Base-by-base conservation (phyloP, 1,140 invertebrate genomes). In the Oryctes rhinoceros region DNA sequence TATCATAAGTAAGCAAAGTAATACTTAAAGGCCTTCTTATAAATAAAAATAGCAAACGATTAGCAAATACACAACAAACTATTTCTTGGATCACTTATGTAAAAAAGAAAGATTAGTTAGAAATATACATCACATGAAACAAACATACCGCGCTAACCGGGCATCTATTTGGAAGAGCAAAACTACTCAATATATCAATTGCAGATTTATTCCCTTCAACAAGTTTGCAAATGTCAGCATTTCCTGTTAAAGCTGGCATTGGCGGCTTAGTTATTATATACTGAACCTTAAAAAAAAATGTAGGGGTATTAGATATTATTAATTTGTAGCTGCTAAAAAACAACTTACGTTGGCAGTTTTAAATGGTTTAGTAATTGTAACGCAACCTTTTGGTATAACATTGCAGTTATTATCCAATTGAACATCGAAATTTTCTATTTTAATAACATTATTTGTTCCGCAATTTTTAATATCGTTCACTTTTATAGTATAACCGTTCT, bases 361-460 rank as follows among this genome's bases (percentile, higher is more conserved):
- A 76, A 76, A 76, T n/a, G 75, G 47, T 76, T 76, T 47, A 18
- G 37, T 76, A 15, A 76, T 76, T 7, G 18, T 76, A 13, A 76
- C 75, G 48, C 75, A 76, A 20, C 75, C 75, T 47, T 49, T 76
- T 4, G 75, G 75, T 47, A 76, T 37, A 76, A 76, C 13, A 76
- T 76, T 49, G 18, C 75, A 76, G 15, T 44, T 20, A 1, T 76
- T 76, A 76, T 76, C 75, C n/a, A 76, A 24, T 47, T 48, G n/a
- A 37, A 76, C 39, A 24, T 76, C 35, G 15, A 76, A 76, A n/a
- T 76, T 76, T 11, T 76, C 75, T 44, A 76, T 44, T 47, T 48
- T 1, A 13, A 76, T 47, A 18, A 76, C 37, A 76, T 76, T 76
- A 15, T 49, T 20, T 4, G 0, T 11, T 44, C 39, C 47, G n/a